Conservation (phyloP, 2,113 vertebrate genomes). For the Enhydra lutris region DNA sequence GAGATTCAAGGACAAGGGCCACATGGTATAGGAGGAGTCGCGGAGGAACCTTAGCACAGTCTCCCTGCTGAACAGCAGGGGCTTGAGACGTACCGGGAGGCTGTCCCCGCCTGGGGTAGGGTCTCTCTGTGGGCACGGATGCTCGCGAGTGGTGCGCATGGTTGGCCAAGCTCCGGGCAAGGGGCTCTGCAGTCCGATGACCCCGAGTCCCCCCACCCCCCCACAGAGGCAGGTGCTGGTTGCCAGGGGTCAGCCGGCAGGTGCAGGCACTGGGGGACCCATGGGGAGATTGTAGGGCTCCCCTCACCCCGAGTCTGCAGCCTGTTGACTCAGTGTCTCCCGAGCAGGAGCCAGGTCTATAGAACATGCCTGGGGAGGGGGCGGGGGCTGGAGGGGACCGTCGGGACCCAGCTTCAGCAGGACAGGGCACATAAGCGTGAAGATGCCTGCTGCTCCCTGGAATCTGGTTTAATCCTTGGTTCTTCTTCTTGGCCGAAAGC, state of each 20-base stretch:
- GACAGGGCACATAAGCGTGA: fast-evolving
- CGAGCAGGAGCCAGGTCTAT: too few relatives aligned
- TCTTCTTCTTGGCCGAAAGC: background rate
- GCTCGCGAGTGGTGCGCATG: background rate
- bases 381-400: fast-evolving
- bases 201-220: background rate
- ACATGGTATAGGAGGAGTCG: fast-evolving
- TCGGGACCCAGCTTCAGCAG: background rate
- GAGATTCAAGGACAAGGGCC: fast-evolving
- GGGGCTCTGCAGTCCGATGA: fast-evolving
- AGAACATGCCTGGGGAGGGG: fast-evolving
- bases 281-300: fast-evolving
- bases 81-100: fast-evolving
- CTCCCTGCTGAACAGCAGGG: background rate
- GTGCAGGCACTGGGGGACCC: fast-evolving
- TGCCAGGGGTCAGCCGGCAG: fast-evolving
- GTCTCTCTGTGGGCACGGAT: background rate
- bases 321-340: fast-evolving
- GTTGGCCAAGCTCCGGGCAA: background rate
- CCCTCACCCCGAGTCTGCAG: background rate
- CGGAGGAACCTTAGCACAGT: fast-evolving
- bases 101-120: fast-evolving
- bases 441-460: background rate
- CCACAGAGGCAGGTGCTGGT: fast-evolving
- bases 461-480: background rate